A percentile compares a stretch with the other conserved stretches of the same genome.
Conservation (phyloP, 2,888 invertebrate species). For the Pardosa pseudoannulata region DNA sequence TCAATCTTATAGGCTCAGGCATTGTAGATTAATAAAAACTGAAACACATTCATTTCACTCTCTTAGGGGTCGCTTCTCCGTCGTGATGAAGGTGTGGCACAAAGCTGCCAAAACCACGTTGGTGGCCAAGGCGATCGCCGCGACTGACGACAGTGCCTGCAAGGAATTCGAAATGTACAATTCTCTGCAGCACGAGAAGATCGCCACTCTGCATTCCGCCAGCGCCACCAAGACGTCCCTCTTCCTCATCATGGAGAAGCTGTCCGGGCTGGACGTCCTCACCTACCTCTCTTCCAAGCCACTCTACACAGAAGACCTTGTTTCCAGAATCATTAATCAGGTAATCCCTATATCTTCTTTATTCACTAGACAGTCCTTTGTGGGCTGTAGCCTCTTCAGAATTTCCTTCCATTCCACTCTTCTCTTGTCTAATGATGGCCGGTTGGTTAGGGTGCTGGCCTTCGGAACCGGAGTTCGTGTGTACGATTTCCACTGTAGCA, state of each 20-base stretch:
- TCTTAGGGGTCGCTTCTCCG: slow-evolving; percentile 89
- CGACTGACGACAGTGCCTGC: slow-evolving; percentile 80
- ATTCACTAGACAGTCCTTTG: too few relatives aligned
- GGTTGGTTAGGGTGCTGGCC: too few relatives aligned
- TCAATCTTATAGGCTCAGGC: too few relatives aligned
- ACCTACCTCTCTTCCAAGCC: slow-evolving; percentile 91
- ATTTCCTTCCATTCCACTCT: too few relatives aligned
- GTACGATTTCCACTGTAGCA: too few relatives aligned
- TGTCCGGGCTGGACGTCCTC: slow-evolving; percentile 92
- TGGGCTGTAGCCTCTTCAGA: too few relatives aligned
- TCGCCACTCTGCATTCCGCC: slow-evolving; percentile 81
- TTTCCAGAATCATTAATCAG: slow-evolving; percentile 91
- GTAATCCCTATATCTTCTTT: too few relatives aligned
- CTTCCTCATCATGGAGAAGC: slow-evolving; percentile 78
- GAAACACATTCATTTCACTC: slow-evolving; percentile 63
- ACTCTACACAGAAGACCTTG: slow-evolving; percentile 94
- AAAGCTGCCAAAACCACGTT: slow-evolving; percentile 85
- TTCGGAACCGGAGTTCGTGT: too few relatives aligned
- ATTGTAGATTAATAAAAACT: too few relatives aligned
- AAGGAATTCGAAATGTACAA: slow-evolving; percentile 89
- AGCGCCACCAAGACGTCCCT: slow-evolving; percentile 73
- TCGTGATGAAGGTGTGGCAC: slow-evolving; percentile 88
- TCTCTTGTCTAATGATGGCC: too few relatives aligned
- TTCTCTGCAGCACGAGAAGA: slow-evolving; percentile 90
- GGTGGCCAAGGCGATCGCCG: slow-evolving; percentile 86